phyloP scores from a whole-genome alignment of 2,888 invertebrate species.

The Biston stratarius region DNA sequence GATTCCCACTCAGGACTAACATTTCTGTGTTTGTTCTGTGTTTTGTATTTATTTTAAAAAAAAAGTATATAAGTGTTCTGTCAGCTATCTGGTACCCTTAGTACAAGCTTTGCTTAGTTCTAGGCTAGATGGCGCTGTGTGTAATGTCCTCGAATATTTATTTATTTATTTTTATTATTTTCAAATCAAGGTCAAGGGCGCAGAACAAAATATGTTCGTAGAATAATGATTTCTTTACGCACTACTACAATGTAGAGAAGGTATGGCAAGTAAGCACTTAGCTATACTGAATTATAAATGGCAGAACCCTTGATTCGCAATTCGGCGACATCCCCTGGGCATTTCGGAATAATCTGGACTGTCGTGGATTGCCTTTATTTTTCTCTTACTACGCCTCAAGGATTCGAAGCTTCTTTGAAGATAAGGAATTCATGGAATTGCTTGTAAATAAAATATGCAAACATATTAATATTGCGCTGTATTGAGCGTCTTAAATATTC shows the following conservation, averaged over 20 bases:
- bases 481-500: no score
- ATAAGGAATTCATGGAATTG: constrained; percentile 16
- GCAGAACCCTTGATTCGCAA: constrained; percentile 49
- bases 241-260: constrained; percentile 27
- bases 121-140: no score
- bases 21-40: no score
- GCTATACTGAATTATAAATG: constrained; percentile 59
- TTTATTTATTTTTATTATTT: neutral
- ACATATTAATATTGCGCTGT: constrained; percentile 7
- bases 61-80: no score
- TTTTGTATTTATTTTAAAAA: no score
- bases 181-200: constrained; percentile 6
- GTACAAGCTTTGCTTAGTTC: no score
- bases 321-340: constrained; percentile 45
- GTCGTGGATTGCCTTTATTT: constrained; percentile 38
- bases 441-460: constrained; percentile 27
- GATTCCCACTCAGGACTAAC: no score
- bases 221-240: neutral
- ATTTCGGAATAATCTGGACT: constrained; percentile 41
- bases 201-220: neutral
- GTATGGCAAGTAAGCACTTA: constrained; percentile 47
- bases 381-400: constrained; percentile 29
- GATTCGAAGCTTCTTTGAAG: constrained; percentile 16
- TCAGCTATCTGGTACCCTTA: no score
- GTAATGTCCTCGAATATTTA: neutral